Evolutionary conservation across 2,797 vertebrate genomes (phyloP), one percentile per base, ranked within the genome.

Genomic region (Phataginus tetradactyla): DNA sequence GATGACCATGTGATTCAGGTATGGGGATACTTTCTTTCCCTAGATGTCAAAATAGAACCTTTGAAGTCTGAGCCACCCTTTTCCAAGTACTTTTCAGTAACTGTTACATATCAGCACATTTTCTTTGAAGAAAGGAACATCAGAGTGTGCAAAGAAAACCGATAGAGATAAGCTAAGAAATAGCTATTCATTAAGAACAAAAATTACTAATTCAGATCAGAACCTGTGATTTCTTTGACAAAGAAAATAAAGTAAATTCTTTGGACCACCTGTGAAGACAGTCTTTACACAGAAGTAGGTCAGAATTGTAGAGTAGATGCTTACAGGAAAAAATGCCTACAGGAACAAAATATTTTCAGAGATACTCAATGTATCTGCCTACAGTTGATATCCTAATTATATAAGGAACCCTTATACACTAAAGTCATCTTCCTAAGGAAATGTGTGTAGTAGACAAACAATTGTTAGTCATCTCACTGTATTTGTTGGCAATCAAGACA

Each of bases 1-100:
- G 99, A 99, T 98, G 99, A 99, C 95, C 99, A 99, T 55, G 98
- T 99, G 77, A 99, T 99, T 98, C 99, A 99, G 99, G 99, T 99
- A 99, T 17, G 97, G n/a, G 87, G n/a, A 6, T 0, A 23, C 39
- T 87, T 61, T 74, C 0, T 86, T 14, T 89, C 86, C 37, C 59
- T 75, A 86, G 59, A 93, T 69, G 51, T 84, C 74, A 45, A 61
- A 87, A 80, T 66, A 51, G 90, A 86, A n/a, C 64, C 88, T 79
- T 59, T 90, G 14, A 12, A 25, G 34, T 61, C 39, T 6, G 53
- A 37, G 29, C 42, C 0, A 68, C 13, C 23, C 53, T 93, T 81
- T 7, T 29, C 86, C 14, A 25, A 96, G 71, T 27, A 68, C 90
- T 91, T 94, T 92, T 0, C 72, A 45, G 4, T 92, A 34, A 32